Evolutionary conservation across 2,113 vertebrate genomes (phyloP), one percentile per base, ranked within the genome.

Genomic region (Odontophorus gujanensis): DNA sequence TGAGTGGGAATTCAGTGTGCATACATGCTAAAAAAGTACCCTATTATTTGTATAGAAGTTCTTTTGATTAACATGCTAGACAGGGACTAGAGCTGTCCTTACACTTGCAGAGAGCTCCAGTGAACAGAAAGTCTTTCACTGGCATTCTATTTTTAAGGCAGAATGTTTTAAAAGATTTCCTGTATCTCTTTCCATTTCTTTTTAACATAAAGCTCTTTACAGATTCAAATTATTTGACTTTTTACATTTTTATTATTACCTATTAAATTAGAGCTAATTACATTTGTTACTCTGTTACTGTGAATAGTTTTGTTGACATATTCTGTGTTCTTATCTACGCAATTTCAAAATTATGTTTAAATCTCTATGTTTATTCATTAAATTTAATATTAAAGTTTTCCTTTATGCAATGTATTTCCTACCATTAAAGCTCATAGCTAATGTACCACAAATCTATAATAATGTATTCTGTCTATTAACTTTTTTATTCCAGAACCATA

Each of bases 41-140:
- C 47, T 66, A 50, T 51, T 77, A 91, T 79, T 79, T 76, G 62
- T 80, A 45, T 69, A 36, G 14, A 66, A 57, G 11, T 6, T 69
- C n/a, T 69, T 94, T 87, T 80, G 55, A 80, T 88, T 90, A 77
- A 57, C n/a, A 62, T 88, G 8, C 61, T 84, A 81, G 80, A 83
- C 61, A 77, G 85, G 73, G 38, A 65, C 43, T 86, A 1, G 0
- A 71, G 47, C 28, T 57, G 81, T 87, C 61, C 51, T 88, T 91
- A 30, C 40, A 74, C 45, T 91, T 50, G 82, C 85, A 82, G 26
- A 17, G 38, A 91, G 66, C 18, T 79, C n/a, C 67, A 48, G 57
- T 43, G 63, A 75, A 91, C 71, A 92, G 59, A 53, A 89, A 82
- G n/a, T n/a, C 63, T 87, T 91, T 76, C 80, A 61, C 38, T 59